Evolutionary conservation across 1,140 invertebrate species (phyloP).

Genomic region (Brachystomella parvula): DNA sequence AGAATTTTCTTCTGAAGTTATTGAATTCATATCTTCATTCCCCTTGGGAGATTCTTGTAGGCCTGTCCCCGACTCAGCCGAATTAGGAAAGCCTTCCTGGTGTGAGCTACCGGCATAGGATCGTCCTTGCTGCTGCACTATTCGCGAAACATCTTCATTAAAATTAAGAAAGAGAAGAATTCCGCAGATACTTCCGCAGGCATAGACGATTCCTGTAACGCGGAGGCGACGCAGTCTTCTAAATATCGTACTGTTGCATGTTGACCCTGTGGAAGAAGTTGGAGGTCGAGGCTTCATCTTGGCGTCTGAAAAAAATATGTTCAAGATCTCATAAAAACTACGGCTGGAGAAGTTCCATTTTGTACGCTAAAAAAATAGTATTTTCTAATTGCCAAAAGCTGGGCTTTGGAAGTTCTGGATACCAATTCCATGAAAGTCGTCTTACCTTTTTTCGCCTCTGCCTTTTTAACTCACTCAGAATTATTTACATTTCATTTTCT

Average conservation of each 20-base stretch:
- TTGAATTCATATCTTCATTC: background rate
- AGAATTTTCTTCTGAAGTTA: background rate
- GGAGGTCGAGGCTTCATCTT: too few relatives aligned
- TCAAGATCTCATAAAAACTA: too few relatives aligned
- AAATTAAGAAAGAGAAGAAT: conserved; percentile 35
- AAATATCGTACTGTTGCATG: conserved; percentile 15
- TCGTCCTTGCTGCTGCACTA: conserved; percentile 25
- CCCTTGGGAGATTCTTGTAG: background rate
- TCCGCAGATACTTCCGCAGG: conserved; percentile 32
- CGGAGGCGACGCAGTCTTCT: conserved; percentile 32
- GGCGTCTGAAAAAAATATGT: too few relatives aligned
- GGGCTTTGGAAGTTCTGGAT: too few relatives aligned
- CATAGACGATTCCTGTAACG: conserved; percentile 34
- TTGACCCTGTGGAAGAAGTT: background rate
- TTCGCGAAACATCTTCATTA: conserved; percentile 34
- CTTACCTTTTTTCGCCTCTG: too few relatives aligned
- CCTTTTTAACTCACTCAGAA: too few relatives aligned
- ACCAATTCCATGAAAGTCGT: too few relatives aligned
- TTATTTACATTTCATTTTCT: too few relatives aligned
- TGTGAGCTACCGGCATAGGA: background rate
- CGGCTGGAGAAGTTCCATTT: too few relatives aligned
- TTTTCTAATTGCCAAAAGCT: too few relatives aligned
- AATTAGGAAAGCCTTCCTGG: background rate
- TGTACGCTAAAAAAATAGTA: too few relatives aligned
- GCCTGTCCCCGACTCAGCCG: background rate